Evolutionary conservation across 2,888 invertebrate species (phyloP).

Genomic region (Leucophenga montana): DNA sequence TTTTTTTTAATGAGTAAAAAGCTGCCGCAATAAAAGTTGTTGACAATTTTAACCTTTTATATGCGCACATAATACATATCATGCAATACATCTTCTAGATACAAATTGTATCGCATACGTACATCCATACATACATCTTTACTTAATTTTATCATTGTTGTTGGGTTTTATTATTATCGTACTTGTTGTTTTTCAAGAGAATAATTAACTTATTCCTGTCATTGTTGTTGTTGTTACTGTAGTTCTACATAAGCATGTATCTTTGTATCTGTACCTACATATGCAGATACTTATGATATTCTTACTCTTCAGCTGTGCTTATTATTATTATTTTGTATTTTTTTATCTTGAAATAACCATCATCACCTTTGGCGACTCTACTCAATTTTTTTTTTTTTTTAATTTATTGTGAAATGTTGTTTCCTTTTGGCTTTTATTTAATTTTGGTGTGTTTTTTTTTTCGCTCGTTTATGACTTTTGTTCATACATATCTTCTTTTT

Average conservation of each 20-base stretch:
- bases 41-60: slow-evolving; percentile 41
- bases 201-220: slow-evolving; percentile 32
- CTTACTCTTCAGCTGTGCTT: neutral
- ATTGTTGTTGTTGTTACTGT: slow-evolving; percentile 41
- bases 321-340: neutral
- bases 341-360: slow-evolving; percentile 23
- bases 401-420: slow-evolving; percentile 5
- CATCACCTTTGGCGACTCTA: slow-evolving; percentile 20
- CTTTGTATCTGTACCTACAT: neutral
- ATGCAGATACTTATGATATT: slow-evolving; percentile 18
- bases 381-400: slow-evolving; percentile 10
- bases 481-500: neutral
- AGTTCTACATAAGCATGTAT: slow-evolving; percentile 10
- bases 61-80: neutral
- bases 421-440: slow-evolving; percentile 1
- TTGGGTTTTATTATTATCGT: slow-evolving; percentile 1
- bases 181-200: slow-evolving; percentile 16
- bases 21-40: slow-evolving; percentile 38
- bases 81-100: neutral
- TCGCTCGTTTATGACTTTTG: slow-evolving; percentile 7
- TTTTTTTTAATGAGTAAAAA: slow-evolving; percentile 20
- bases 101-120: neutral
- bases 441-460: neutral
- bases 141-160: slow-evolving; percentile 16
- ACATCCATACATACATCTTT: slow-evolving; percentile 4